Base-by-base conservation (phyloP, 2,888 invertebrate species). In the Stenolophus ochropezus region DNA sequence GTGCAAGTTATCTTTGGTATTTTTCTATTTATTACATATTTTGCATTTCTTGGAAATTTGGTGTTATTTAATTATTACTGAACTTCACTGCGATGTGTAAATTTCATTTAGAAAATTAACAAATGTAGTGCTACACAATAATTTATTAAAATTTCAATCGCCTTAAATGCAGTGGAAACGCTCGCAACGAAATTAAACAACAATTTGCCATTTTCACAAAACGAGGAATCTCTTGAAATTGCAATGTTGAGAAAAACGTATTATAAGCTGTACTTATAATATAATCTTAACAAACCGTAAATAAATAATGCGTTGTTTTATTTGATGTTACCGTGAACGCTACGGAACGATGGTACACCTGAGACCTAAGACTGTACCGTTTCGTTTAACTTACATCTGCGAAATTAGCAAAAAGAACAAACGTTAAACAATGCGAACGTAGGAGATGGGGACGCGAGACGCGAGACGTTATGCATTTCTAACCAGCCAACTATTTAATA, bases 271-370 rank as follows among this genome's bases (percentile, higher is more conserved):
- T n/a, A 61, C 61, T 61, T 61, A 61, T 61, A 58, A 58, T 58
- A 58, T 58, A 69, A 69, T 69, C 65, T 69, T 33, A 69, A 69
- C 33, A 69, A 33, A 33, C 65, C 65, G 65, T 69, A 69, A 69
- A 69, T 69, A 69, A 69, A 69, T 69, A 69, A 69, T 33, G 18
- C 33, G 65, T 69, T 33, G 65, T 69, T 69, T 69, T 69, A 69
- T 69, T 69, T 33, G 27, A 33, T 18, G 65, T 33, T 33, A 8
- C 65, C 65, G 65, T 69, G 65, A 69, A 33, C 65, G 33, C 65
- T 69, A 16, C 27, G 16, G 18, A 27, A 18, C 27, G 20, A 69
- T 18, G 18, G 42, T 33, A 69, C 65, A 69, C 65, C 65, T 69
- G 61, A 61, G 61, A 69, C 65, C 65, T 69, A 25, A 61, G 61